Evolutionary conservation across 2,113 vertebrate species (phyloP), one percentile per base, ranked within the genome.

Genomic region (Zosterops japonicus): DNA sequence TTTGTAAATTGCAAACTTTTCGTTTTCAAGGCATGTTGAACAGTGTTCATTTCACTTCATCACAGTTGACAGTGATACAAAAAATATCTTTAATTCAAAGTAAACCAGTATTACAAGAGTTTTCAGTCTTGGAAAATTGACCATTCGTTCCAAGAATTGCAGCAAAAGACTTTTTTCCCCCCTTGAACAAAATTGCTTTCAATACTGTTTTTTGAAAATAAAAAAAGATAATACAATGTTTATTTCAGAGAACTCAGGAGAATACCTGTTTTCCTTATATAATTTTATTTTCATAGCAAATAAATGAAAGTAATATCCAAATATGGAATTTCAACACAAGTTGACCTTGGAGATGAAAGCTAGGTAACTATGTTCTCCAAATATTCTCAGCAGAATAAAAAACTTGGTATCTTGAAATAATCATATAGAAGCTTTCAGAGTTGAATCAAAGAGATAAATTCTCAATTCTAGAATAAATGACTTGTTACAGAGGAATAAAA

Each of bases 1-100:
- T 93, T 69, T 85, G 63, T 41, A 85, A 49, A 80, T 61, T 76
- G 20, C 8, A 81, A 90, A 24, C 28, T 92, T 94, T 89, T 81
- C 0, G 2, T 90, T 72, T 83, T 77, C 14, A 61, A 90, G 59
- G 8, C 89, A 77, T 70, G 17, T 65, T 85, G 84, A 91, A 42
- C 68, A 74, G 39, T 17, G 12, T n/a, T 88, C 53, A 46, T 91
- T 97, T 88, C 82, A 87, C 63, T 93, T 91, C 82, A 89, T 76
- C 67, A 50, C 16, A 65, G 46, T 25, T n/a, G 9, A 25, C 65
- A 90, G 35, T 39, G 17, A 84, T 65, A 83, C 9, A 83, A 93
- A 93, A 89, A 77, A 42, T 23, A 10, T 25, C 21, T 82, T 84
- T 85, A 94, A 76, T 90, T 85, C 35, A 69, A 76, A 91, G 35